Evolutionary conservation across 2,888 invertebrate species (phyloP).

Genomic region (Litoditis marina): DNA sequence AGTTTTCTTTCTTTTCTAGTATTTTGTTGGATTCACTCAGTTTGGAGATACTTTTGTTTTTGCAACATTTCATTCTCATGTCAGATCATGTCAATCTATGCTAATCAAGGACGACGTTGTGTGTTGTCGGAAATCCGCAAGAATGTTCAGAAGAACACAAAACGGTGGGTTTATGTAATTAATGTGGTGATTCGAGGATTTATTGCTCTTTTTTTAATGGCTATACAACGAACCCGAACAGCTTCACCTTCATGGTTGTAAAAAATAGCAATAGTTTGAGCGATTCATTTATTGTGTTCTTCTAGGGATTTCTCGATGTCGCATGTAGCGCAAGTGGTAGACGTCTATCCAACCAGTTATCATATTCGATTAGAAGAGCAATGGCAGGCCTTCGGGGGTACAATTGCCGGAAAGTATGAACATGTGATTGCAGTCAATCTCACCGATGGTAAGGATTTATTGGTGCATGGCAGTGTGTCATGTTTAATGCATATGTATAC

Average conservation of each 20-base stretch:
- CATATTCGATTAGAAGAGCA: slow-evolving; percentile 10
- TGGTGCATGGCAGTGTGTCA: no score
- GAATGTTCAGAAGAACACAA: slow-evolving; percentile 10
- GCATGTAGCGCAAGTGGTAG: slow-evolving; percentile 12
- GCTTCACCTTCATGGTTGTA: no score
- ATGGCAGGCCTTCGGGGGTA: slow-evolving; percentile 9
- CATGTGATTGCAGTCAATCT: slow-evolving; percentile 10
- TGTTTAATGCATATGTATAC: no score
- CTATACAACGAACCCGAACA: neutral
- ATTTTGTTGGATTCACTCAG: no score
- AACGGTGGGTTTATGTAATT: slow-evolving; percentile 1
- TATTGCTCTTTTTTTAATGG: neutral
- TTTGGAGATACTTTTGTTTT: no score
- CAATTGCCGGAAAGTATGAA: slow-evolving; percentile 5
- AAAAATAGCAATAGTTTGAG: no score
- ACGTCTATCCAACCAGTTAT: slow-evolving; percentile 13
- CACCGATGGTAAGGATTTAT: slow-evolving; percentile 17
- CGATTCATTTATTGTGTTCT: neutral
- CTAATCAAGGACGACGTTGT: slow-evolving; percentile 9
- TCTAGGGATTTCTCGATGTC: slow-evolving; percentile 8
- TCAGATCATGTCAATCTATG: slow-evolving; percentile 16
- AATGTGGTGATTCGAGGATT: neutral
- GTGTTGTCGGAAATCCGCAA: slow-evolving; percentile 8
- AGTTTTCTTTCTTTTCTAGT: no score
- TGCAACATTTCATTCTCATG: no score